Conservation (phyloP, 2,797 vertebrate species). For the Buceros bicornis region DNA sequence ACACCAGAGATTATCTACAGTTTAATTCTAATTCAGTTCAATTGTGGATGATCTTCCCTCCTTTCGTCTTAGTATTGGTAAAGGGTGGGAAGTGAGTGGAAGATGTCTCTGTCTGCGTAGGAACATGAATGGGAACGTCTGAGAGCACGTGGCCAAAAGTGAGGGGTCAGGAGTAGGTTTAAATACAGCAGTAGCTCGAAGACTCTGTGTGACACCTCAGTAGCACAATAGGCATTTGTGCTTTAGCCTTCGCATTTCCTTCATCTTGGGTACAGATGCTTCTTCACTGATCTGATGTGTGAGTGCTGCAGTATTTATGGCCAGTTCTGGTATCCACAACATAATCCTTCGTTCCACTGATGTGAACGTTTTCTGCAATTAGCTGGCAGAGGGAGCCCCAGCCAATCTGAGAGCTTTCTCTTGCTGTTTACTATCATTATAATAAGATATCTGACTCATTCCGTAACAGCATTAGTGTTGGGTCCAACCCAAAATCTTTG, state of each 20-base stretch:
- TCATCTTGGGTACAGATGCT: background rate
- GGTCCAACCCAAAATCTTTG: conserved; percentile 36
- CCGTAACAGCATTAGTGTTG: conserved; percentile 32
- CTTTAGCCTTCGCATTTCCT: background rate
- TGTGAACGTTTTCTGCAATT: conserved; percentile 47
- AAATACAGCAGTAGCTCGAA: background rate
- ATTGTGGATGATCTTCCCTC: background rate
- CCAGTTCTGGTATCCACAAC: conserved; percentile 25
- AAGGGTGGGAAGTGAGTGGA: background rate
- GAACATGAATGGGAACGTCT: background rate
- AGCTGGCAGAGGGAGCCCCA: conserved; percentile 58
- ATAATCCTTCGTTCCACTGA: background rate
- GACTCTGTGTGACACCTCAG: background rate
- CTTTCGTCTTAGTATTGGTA: background rate
- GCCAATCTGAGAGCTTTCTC: conserved; percentile 19
- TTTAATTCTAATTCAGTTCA: background rate
- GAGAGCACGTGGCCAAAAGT: background rate
- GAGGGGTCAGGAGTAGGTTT: background rate
- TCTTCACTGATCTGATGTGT: background rate
- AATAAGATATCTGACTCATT: conserved; percentile 55
- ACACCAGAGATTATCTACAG: background rate
- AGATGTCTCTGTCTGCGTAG: background rate
- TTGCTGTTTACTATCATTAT: conserved; percentile 48
- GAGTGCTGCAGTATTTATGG: conserved; percentile 25
- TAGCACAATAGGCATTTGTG: background rate